A percentile compares a stretch with the other conserved stretches of the same genome.
Evolutionary conservation across 2,113 vertebrate genomes (phyloP).

Genomic region (Rhizomys pruinosus): DNA sequence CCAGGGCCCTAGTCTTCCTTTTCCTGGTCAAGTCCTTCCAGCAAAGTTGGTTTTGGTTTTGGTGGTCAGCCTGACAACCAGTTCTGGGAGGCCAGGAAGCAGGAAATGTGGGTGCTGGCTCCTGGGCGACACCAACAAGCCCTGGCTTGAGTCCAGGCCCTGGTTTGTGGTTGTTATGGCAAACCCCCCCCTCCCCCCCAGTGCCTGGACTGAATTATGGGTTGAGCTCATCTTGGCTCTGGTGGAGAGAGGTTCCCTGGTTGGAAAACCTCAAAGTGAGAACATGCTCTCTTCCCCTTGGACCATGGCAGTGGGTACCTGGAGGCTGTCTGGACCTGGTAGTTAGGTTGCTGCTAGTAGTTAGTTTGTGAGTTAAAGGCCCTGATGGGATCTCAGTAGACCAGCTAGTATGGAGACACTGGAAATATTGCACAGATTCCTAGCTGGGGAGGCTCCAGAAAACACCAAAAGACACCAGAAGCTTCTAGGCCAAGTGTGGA

Average conservation of each 20-base stretch:
- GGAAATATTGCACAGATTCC: neutral
- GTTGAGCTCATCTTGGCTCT: neutral
- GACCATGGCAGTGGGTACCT: neutral
- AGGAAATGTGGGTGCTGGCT: neutral
- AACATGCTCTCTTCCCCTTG: too few species aligned
- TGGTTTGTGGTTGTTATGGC: neutral
- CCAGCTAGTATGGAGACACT: too few species aligned
- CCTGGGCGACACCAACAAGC: too few species aligned
- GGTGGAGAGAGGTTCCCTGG: neutral
- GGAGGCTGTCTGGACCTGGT: too few species aligned
- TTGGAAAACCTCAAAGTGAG: rapidly evolving
- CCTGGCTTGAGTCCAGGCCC: neutral
- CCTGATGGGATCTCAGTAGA: neutral
- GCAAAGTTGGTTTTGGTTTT: neutral
- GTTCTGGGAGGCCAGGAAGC: neutral
- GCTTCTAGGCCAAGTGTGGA: neutral
- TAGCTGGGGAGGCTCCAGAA: neutral
- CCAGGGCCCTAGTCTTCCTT: neutral
- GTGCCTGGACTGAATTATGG: neutral
- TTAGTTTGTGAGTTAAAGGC: neutral
- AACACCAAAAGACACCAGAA: neutral
- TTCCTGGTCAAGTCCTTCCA: neutral
- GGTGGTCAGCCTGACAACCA: neutral
- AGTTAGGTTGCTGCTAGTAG: neutral
- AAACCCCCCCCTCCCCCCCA: rapidly evolving